phyloP scores from a whole-genome alignment of 2,113 vertebrate species.

The Sakesphorus luctuosus region DNA sequence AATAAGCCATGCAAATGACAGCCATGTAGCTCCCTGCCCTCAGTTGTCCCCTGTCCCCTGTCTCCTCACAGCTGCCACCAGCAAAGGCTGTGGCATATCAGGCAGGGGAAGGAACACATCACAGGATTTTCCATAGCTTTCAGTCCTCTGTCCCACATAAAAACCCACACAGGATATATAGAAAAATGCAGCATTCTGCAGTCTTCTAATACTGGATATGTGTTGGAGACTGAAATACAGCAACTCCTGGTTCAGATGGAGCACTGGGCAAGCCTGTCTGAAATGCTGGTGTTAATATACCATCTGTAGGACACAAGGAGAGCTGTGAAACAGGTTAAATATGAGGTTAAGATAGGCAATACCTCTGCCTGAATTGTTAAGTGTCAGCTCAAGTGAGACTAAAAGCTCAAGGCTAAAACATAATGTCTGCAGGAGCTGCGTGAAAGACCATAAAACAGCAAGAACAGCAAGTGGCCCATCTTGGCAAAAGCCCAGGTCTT shows the following conservation, averaged over 20 bases:
- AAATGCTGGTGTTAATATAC: neutral
- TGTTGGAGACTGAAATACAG: neutral
- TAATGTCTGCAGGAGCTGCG: neutral
- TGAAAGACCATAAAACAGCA: accelerated
- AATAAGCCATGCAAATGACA: neutral
- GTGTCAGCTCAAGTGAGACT: neutral
- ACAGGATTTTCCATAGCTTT: neutral
- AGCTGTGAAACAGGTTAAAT: neutral
- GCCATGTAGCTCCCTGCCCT: neutral
- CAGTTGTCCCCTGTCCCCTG: neutral
- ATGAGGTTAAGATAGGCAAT: neutral
- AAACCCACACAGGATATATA: accelerated
- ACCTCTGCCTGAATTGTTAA: neutral
- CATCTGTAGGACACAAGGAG: neutral
- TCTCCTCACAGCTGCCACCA: neutral
- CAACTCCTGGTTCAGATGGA: neutral
- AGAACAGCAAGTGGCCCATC: neutral
- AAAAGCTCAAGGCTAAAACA: neutral
- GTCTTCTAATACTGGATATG: neutral
- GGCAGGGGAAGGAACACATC: accelerated
- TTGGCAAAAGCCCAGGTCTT: neutral
- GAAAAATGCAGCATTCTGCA: neutral
- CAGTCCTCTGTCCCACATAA: neutral
- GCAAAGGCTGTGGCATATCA: neutral
- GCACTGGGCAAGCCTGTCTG: neutral